Evolutionary conservation across 2,888 invertebrate genomes (phyloP), one percentile per base, ranked within the genome.

Genomic region (Heliconius charithonia): DNA sequence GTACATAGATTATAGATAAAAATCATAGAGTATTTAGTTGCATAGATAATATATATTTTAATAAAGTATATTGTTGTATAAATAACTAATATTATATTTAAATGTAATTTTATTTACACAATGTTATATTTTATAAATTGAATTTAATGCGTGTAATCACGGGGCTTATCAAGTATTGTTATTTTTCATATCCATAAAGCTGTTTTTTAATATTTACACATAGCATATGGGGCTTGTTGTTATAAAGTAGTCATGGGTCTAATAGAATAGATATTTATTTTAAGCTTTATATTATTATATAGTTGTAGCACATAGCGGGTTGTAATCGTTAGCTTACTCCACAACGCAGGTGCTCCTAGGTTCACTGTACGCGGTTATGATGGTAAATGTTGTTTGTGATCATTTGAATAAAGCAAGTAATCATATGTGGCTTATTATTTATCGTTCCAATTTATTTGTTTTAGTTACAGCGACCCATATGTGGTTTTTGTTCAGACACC

Each of bases 321-420:
- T 27, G 25, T 51, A 22, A 1, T 29, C 51, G 70, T 19, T 9
- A 25, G 45, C 51, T 51, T n/a, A 12, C 51, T 27, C 29, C 51
- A 56, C 56, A 12, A 59, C 29, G 29, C 56, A 29, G 29, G 51
- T 56, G 51, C 51, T 56, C 16, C 16, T n/a, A 56, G 51, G 29
- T 32, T 37, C 56, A n/a, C 1, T 72, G 72, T 72, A 59, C 56
- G 56, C 72, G n/a, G 59, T 3, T 32, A n/a, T 32, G n/a, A 9
- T 56, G n/a, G 2, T 74, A 70, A 41, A 66, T 59, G 22, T 41
- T 41, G 22, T 75, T 75, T 82, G 81, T 82, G 76, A 75, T 74
- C 76, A 56, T 79, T 79, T 59, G 51, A 75, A 88, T 89, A 89
- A 89, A 89, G 78, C 82, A 79, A 82, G 79, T 86, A 81, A 80